Evolutionary conservation across 2,888 invertebrate species (phyloP), one percentile per base, ranked within the genome.

Genomic region (Apotomis capreana): DNA sequence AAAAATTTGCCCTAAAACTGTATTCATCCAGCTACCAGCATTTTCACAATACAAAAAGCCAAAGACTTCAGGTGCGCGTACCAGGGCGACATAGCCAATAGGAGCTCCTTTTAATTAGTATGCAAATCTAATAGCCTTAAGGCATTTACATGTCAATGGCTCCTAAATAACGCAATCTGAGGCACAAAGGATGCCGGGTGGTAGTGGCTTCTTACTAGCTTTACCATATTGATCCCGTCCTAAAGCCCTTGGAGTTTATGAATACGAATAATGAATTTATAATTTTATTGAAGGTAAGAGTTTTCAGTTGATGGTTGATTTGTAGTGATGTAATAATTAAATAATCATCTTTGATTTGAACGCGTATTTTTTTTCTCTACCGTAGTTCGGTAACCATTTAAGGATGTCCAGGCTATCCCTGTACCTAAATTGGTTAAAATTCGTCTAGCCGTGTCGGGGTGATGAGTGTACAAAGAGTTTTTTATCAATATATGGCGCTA

Each of bases 141-240:
- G 89, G 87, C 87, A 92, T 92, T 92, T 89, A 90, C 92, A 92
- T 92, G 91, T 91, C 92, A 92, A 92, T 92, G 89, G 89, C 81
- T 84, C 84, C 86, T 88, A 90, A 91, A 89, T 89, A 90, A 90
- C 86, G 87, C 86, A 86, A 88, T 87, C 86, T 84, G 80, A 80
- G 82, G 83, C 83, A 91, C 90, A 92, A 92, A 91, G 90, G 90
- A 80, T 78, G 74, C 79, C 78, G 75, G 75, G 78, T 76, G 79
- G 75, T 68, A 74, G 74, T 74, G 64, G 76, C 81, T 80, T 82
- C 83, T 87, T 84, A 84, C 81, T 76, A 80, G 81, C 82, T 83
- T 81, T 76, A 73, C 79, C 79, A 81, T 85, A 87, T 87, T 87
- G 87, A 87, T 86, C 68, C 78, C 78, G 83, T 82, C 83, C 85